Evolutionary conservation across 2,888 invertebrate genomes (phyloP).

Genomic region (Margaritifera margaritifera): DNA sequence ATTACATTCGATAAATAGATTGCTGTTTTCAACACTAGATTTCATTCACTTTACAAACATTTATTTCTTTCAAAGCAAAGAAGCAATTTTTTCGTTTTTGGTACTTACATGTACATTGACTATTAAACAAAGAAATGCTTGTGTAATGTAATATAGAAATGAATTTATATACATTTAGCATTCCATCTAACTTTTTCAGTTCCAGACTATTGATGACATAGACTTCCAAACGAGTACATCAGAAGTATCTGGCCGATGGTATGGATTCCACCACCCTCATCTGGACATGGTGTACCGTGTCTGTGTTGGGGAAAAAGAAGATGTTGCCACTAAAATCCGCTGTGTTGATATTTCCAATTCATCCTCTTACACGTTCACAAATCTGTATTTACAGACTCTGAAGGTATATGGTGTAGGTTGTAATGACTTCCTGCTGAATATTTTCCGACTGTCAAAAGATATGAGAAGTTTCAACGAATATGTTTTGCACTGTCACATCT

Average conservation of each 20-base stretch:
- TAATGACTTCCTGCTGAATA: no score
- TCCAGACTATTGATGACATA: slow-evolving; percentile 38
- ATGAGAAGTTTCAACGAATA: no score
- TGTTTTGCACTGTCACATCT: no score
- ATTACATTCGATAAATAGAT: no score
- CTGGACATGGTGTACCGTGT: slow-evolving; percentile 36
- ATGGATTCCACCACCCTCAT: slow-evolving; percentile 44
- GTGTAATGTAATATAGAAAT: not conserved
- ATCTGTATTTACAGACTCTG: slow-evolving; percentile 7
- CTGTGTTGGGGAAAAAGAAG: slow-evolving; percentile 23
- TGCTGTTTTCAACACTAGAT: no score
- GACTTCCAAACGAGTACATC: slow-evolving; percentile 28
- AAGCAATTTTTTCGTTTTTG: no score
- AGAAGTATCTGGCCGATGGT: slow-evolving; percentile 36
- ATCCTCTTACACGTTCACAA: slow-evolving; percentile 3
- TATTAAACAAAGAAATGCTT: not conserved
- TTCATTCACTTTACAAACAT: no score
- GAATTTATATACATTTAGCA: not conserved
- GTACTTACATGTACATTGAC: no score
- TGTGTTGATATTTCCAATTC: not conserved
- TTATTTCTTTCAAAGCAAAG: no score
- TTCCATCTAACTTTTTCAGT: not conserved
- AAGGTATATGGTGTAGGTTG: slow-evolving; percentile 1
- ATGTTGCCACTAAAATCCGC: not conserved
- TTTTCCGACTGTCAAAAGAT: no score